phyloP scores from a whole-genome alignment of 2,113 vertebrate species.

The Mastomys natalensis region DNA sequence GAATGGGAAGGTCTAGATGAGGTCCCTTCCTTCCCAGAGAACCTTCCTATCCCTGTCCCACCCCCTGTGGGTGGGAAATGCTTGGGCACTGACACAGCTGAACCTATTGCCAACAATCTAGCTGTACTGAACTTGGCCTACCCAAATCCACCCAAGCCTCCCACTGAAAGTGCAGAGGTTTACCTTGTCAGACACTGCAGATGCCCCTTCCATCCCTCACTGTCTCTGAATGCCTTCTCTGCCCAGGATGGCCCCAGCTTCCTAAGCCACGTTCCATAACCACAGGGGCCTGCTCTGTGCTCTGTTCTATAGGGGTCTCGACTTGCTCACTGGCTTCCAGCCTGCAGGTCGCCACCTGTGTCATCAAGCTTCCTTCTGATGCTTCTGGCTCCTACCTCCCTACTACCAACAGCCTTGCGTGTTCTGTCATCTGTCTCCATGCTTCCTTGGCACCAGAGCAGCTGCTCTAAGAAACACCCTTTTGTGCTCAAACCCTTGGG shows the following conservation, averaged over 20 bases:
- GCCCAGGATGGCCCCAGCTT: not conserved
- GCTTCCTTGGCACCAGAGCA: not conserved
- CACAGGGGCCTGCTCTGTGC: not conserved
- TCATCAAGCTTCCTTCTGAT: no score
- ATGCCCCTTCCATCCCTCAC: accelerated
- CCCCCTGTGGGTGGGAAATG: not conserved
- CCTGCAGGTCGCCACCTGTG: no score
- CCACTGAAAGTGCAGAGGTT: accelerated
- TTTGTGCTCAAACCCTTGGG: not conserved
- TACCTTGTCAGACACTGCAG: accelerated
- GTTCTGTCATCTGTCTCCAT: not conserved
- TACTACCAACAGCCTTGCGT: not conserved
- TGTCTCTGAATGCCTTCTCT: not conserved
- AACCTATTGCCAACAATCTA: not conserved
- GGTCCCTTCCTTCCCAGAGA: not conserved
- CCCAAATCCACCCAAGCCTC: accelerated
- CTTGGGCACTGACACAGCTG: not conserved
- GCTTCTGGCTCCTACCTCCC: not conserved
- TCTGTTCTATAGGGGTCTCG: not conserved
- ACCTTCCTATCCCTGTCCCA: not conserved
- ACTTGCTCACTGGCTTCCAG: no score
- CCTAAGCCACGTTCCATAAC: not conserved
- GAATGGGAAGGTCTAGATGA: not conserved
- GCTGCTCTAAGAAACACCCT: no score
- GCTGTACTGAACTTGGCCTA: not conserved